These are phyloP conservation scores for Pelecanus crispus DNA, from an alignment of 2,113 vertebrate species.

Conservation along the genomic window DNA sequence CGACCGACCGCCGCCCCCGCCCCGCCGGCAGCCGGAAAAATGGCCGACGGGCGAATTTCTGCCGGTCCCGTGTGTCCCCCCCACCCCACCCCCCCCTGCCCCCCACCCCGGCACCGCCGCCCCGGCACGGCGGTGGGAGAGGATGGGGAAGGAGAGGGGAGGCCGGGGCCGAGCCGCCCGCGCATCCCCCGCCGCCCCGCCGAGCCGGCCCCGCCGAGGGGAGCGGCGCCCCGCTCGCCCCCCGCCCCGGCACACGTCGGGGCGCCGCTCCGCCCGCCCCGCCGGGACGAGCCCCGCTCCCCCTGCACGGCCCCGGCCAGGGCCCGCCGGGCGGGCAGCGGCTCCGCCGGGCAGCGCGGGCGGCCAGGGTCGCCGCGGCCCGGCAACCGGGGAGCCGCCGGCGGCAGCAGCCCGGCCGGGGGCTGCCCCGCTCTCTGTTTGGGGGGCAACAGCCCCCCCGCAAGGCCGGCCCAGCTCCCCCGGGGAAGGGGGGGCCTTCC, in stretches of 20 bases:
- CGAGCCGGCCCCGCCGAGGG: neutral
- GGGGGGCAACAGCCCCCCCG: neutral
- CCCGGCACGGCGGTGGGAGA: neutral
- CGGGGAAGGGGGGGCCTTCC: neutral
- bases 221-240: neutral
- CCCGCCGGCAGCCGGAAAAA: neutral
- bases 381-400: neutral
- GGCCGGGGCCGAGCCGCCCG: neutral
- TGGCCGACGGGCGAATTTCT: neutral
- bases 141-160: neutral
- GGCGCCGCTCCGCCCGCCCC: neutral
- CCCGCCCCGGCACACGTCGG: neutral
- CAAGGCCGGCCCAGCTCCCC: neutral
- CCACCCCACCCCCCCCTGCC: too few species aligned
- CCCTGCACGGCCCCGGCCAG: too few species aligned
- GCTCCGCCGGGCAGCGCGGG: neutral
- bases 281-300: neutral
- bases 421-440: neutral
- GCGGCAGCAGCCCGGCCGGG: neutral
- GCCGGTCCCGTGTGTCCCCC: neutral
- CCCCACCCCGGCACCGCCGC: neutral
- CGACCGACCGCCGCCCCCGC: neutral
- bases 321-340: neutral
- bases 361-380: neutral
- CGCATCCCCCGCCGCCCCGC: neutral